phyloP scores from a whole-genome alignment of 2,797 vertebrate genomes.

The Crypturellus tataupa region DNA sequence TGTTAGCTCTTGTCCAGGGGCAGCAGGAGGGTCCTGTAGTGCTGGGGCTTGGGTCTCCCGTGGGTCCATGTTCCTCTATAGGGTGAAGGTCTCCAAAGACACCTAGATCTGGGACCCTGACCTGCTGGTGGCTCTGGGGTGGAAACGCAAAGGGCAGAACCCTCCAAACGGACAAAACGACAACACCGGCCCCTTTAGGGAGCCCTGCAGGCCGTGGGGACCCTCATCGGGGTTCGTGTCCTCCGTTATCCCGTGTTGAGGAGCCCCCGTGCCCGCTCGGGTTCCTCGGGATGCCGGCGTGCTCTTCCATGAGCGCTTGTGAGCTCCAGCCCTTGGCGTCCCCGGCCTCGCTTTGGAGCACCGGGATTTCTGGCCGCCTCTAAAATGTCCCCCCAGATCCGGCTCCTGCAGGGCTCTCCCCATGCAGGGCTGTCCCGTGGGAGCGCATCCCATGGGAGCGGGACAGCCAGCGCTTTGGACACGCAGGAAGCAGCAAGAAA shows the following conservation, averaged over 20 bases:
- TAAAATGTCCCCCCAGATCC: not conserved
- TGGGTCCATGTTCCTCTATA: too few relatives aligned
- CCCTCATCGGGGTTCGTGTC: not conserved
- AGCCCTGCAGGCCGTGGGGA: not conserved
- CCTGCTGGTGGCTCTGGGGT: fast-evolving
- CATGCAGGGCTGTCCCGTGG: not conserved
- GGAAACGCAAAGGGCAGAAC: not conserved
- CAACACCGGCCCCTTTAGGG: too few relatives aligned
- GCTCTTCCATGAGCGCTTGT: not conserved
- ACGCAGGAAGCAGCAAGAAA: too few relatives aligned
- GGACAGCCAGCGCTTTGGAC: too few relatives aligned
- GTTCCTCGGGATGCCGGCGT: too few relatives aligned
- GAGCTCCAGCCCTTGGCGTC: fast-evolving
- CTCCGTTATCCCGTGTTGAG: fast-evolving
- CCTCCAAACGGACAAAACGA: not conserved
- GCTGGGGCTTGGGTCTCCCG: too few relatives aligned
- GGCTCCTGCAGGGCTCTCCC: fast-evolving
- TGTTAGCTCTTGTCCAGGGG: fast-evolving
- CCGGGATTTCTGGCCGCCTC: too few relatives aligned
- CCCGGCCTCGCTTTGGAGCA: fast-evolving
- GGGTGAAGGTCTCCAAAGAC: too few relatives aligned
- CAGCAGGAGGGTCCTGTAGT: too few relatives aligned
- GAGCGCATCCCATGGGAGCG: too few relatives aligned
- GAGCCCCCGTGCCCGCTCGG: fast-evolving
- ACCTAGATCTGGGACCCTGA: fast-evolving